A percentile compares a stretch with the other conserved stretches of the same genome.
Conservation (phyloP, 2,888 invertebrate species). For the Gonocerus acuteangulatus region DNA sequence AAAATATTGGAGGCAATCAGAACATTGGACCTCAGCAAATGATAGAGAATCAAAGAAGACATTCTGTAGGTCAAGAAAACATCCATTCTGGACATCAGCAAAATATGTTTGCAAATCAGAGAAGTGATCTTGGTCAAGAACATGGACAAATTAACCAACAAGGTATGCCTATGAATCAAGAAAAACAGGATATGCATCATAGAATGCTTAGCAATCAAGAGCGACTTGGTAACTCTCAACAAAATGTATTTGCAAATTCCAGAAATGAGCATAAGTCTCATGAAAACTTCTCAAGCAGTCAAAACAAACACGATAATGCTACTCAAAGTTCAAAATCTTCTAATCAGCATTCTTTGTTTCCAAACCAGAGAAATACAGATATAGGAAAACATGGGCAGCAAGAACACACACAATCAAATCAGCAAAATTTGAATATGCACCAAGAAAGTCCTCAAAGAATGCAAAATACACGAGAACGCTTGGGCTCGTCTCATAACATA, state of each 20-base stretch:
- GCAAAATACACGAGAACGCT: slow-evolving; percentile 14
- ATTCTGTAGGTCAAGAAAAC: background rate
- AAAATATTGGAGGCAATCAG: background rate
- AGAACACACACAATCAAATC: slow-evolving; percentile 6
- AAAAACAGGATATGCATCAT: slow-evolving; percentile 5
- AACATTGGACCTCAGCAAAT: background rate
- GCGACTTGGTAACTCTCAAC: background rate
- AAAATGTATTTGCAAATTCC: slow-evolving; percentile 6
- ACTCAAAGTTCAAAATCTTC: background rate
- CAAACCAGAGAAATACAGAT: background rate
- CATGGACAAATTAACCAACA: slow-evolving; percentile 2
- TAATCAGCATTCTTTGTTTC: background rate
- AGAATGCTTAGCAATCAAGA: slow-evolving; percentile 3
- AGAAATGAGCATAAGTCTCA: slow-evolving; percentile 9
- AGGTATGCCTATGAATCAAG: background rate
- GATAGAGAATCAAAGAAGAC: background rate
- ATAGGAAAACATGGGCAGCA: background rate
- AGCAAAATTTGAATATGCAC: slow-evolving; percentile 24
- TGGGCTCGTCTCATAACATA: slow-evolving; percentile 7
- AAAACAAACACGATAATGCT: background rate
- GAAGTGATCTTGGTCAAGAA: slow-evolving; percentile 12
- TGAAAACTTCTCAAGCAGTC: background rate
- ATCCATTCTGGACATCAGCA: slow-evolving; percentile 13
- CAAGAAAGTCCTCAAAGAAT: slow-evolving; percentile 2
- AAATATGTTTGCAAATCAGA: slow-evolving; percentile 15